Conservation (phyloP, 2,797 vertebrate species). For the Etheostoma nigrum region DNA sequence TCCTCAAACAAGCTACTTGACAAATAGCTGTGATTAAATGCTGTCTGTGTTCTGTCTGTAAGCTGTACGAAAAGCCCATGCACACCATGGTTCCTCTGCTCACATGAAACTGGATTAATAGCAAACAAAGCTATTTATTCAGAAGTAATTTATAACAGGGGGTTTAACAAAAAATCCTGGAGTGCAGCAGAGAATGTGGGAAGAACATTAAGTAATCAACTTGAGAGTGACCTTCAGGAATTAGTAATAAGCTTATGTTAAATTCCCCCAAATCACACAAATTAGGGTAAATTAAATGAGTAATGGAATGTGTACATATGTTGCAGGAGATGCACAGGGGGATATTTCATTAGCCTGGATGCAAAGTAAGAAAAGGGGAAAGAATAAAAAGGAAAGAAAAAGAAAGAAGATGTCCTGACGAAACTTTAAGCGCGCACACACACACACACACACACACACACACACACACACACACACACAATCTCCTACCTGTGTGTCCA, state of each 20-base stretch:
- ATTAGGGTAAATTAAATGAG: conserved; percentile 79
- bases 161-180: conserved; percentile 79
- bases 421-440: not conserved
- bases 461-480: not conserved
- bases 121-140: conserved; percentile 87
- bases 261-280: conserved; percentile 81
- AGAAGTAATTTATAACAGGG: conserved; percentile 81
- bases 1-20: conserved; percentile 66
- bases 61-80: conserved; percentile 71
- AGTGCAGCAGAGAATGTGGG: conserved; percentile 77
- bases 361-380: conserved; percentile 16
- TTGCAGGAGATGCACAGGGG: conserved; percentile 37
- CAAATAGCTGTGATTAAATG: conserved; percentile 77
- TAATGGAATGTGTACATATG: conserved; percentile 66
- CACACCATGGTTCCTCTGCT: conserved; percentile 75
- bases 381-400: not conserved
- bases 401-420: conserved; percentile 12
- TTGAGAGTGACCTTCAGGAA: conserved; percentile 81
- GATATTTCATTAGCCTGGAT: conserved; percentile 28
- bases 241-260: conserved; percentile 83
- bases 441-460: not conserved
- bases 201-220: conserved; percentile 85
- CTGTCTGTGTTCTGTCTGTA: conserved; percentile 71
- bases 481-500: conserved; percentile 91
- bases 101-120: conserved; percentile 83